phyloP scores from a whole-genome alignment of 2,888 invertebrate species.

The Phengaris alcon region DNA sequence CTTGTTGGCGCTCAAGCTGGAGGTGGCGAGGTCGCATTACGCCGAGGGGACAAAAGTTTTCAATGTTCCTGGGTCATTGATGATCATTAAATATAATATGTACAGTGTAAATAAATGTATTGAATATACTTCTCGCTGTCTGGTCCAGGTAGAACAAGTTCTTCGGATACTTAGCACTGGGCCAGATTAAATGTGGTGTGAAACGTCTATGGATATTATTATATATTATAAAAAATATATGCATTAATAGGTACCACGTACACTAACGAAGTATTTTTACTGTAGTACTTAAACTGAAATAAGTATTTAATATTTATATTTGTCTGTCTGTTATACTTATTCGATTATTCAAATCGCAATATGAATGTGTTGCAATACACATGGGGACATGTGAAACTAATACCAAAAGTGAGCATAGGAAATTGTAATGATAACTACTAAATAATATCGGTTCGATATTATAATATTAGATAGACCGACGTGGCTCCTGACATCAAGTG shows the following conservation, averaged over 20 bases:
- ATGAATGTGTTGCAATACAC: neutral
- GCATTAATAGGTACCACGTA: neutral
- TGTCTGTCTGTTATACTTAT: neutral
- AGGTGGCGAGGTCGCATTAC: too few species aligned
- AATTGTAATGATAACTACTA: slow-evolving; percentile 6
- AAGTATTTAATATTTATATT: neutral
- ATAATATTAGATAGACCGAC: neutral
- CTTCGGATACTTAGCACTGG: too few species aligned
- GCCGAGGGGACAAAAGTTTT: too few species aligned
- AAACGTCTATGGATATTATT: too few species aligned
- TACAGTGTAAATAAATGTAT: too few species aligned
- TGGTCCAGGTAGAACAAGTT: too few species aligned
- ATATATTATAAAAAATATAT: neutral
- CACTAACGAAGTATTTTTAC: neutral
- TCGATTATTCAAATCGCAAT: neutral
- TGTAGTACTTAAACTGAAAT: neutral
- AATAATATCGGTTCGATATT: neutral
- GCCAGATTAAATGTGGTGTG: too few species aligned
- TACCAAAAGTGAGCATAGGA: slow-evolving; percentile 8
- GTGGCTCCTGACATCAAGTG: neutral
- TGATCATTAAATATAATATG: too few species aligned
- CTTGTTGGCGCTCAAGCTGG: too few species aligned
- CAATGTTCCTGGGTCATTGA: too few species aligned
- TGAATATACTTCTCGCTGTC: too few species aligned
- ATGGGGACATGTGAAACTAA: neutral